phyloP scores from a whole-genome alignment of 2,888 invertebrate genomes.

The Tetragonula carbonaria region DNA sequence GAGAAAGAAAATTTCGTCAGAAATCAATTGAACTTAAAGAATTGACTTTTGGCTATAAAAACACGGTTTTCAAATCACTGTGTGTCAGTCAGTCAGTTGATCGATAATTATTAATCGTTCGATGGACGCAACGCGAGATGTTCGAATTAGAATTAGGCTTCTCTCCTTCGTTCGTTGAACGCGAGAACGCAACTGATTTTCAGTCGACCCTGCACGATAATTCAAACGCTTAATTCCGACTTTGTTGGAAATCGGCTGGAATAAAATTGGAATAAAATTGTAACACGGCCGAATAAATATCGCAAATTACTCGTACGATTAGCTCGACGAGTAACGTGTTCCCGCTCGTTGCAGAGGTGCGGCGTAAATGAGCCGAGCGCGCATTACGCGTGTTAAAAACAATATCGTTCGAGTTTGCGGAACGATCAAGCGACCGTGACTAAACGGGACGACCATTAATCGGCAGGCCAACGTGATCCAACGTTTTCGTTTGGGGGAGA shows the following conservation, averaged over 20 bases:
- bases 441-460: not conserved
- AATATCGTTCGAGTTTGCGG: slow-evolving; percentile 23
- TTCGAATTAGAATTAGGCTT: too few species aligned
- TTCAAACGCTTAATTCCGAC: slow-evolving; percentile 28
- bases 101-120: too few species aligned
- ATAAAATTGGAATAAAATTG: slow-evolving; percentile 9
- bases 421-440: not conserved
- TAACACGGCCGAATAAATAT: slow-evolving; percentile 22
- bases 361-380: slow-evolving; percentile 14
- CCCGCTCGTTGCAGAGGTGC: not conserved
- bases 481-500: not conserved
- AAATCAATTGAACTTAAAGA: too few species aligned
- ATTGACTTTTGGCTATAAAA: too few species aligned
- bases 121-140: too few species aligned
- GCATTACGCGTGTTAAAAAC: slow-evolving; percentile 22
- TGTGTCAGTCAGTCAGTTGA: too few species aligned
- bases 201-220: not conserved
- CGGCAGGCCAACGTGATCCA: not conserved
- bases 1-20: too few species aligned
- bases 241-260: not conserved
- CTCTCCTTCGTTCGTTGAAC: too few species aligned
- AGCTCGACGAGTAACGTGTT: slow-evolving; percentile 17
- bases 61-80: too few species aligned
- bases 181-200: too few species aligned
- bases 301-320: slow-evolving; percentile 7